A percentile compares a stretch with the other conserved stretches of the same genome.
These are phyloP conservation scores for Erebia palarica DNA, from an alignment of 2,888 invertebrate genomes.

Conservation along the genomic window DNA sequence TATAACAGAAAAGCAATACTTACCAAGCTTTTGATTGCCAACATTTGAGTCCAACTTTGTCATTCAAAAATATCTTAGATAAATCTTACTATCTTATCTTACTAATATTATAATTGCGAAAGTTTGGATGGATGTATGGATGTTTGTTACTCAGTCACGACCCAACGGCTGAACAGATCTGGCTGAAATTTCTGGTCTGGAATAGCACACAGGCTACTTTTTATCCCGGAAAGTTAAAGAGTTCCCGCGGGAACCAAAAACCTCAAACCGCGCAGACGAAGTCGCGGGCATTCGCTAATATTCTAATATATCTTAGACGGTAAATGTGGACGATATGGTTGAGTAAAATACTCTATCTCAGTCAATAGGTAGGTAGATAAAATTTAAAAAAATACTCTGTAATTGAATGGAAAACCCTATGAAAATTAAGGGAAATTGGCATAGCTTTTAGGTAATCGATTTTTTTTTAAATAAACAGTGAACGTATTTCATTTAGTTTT, in stretches of 20 bases:
- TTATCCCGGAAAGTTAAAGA: too few species aligned
- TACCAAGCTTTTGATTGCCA: not conserved
- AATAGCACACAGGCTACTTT: too few species aligned
- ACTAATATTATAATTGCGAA: too few species aligned
- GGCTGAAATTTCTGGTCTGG: too few species aligned
- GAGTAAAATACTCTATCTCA: not conserved
- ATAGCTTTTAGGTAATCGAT: slow-evolving; percentile 21
- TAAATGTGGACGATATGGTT: not conserved
- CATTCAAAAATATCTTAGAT: too few species aligned
- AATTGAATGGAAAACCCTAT: slow-evolving; percentile 14
- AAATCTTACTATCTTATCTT: too few species aligned
- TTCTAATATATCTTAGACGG: not conserved
- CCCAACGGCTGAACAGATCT: too few species aligned
- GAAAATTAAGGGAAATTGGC: slow-evolving; percentile 19
- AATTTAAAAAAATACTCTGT: not conserved
- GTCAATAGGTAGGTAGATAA: not conserved
- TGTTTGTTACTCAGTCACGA: too few species aligned
- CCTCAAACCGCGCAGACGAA: too few species aligned
- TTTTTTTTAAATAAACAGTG: slow-evolving; percentile 47
- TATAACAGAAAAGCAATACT: not conserved
- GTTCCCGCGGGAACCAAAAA: too few species aligned
- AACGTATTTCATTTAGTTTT: slow-evolving; percentile 48
- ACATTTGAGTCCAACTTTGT: not conserved
- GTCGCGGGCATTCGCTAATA: too few species aligned
- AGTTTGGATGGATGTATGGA: too few species aligned